Conservation (phyloP, 2,888 invertebrate species). For the Papilio elwesi region DNA sequence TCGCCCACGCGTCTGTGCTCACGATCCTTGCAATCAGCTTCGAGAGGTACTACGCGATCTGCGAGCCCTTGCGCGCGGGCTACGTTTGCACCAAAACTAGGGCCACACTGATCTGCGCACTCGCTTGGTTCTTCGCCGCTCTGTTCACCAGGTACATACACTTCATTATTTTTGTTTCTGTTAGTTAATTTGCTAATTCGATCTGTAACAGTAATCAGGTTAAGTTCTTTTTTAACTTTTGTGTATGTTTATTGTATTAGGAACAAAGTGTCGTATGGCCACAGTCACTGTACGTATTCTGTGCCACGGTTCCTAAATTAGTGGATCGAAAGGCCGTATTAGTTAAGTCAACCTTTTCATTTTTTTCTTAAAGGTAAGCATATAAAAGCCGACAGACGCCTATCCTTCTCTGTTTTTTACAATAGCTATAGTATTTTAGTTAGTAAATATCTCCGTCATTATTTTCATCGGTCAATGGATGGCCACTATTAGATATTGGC, state of each 20-base stretch:
- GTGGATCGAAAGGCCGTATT: no score
- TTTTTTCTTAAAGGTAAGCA: no score
- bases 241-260: no score
- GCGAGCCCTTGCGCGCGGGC: conserved; percentile 94
- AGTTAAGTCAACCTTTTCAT: background rate
- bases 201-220: background rate
- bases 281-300: no score
- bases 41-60: conserved; percentile 95
- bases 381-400: no score
- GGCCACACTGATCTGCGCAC: conserved; percentile 91
- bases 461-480: no score
- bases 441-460: no score
- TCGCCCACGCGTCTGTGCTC: conserved; percentile 95
- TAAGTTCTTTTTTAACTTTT: background rate
- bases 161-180: background rate
- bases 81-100: conserved; percentile 95
- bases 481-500: no score
- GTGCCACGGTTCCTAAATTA: no score
- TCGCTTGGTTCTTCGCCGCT: conserved; percentile 93
- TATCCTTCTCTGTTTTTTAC: no score
- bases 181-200: background rate
- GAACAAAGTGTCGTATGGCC: no score
- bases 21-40: conserved; percentile 97
- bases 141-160: conserved; percentile 91
- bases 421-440: no score